Conservation (phyloP, 1,140 invertebrate species). For the Ostrea denselamellosa region DNA sequence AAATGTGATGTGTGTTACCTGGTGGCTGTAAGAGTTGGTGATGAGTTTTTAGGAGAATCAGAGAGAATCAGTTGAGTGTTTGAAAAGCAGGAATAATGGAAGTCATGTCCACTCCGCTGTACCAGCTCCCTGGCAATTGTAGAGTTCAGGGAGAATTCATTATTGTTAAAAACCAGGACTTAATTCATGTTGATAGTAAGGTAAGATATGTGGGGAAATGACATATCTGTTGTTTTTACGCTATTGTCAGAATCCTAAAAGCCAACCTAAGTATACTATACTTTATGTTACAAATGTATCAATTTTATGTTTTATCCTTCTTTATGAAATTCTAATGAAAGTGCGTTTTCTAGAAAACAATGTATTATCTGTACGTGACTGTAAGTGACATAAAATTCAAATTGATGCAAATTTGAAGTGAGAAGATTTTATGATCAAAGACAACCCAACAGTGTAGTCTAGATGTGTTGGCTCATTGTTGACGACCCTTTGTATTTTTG, state of each 20-base stretch:
- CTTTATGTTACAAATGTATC: too few species aligned
- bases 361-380: not conserved
- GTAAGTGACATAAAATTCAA: not conserved
- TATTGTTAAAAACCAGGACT: slow-evolving; percentile 1
- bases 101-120: not conserved
- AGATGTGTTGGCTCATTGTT: not conserved
- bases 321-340: too few species aligned
- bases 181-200: slow-evolving; percentile 5
- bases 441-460: not conserved
- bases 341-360: too few species aligned
- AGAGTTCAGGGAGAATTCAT: slow-evolving; percentile 18
- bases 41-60: not conserved
- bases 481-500: not conserved
- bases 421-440: slow-evolving; percentile 14
- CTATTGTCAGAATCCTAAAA: too few species aligned
- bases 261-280: too few species aligned
- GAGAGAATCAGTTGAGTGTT: not conserved
- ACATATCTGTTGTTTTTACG: too few species aligned
- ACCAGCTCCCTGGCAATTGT: slow-evolving; percentile 3
- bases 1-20: too few species aligned
- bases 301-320: too few species aligned
- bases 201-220: not conserved
- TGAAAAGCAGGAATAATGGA: not conserved
- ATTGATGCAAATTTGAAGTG: slow-evolving; percentile 12
- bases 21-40: too few species aligned